Evolutionary conservation across 2,888 invertebrate species (phyloP), one percentile per base, ranked within the genome.

Genomic region (Ochropacha duplaris): DNA sequence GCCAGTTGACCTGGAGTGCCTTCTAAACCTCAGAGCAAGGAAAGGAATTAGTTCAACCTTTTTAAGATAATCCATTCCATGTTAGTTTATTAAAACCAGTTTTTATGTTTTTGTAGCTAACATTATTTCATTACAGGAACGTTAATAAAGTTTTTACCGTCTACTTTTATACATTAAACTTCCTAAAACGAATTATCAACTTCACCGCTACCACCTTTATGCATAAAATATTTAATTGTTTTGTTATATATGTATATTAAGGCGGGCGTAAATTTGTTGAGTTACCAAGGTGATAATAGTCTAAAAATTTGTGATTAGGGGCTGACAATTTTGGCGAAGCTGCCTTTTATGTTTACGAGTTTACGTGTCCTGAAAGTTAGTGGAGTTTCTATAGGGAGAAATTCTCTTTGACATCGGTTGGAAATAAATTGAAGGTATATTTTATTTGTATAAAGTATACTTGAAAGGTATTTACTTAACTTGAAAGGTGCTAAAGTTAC

Each of bases 261-360:
- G 72, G 62, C 72, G 72, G 73, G 78, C 78, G 79, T 77, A 79
- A 73, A 57, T 60, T 54, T 56, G 65, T 65, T 65, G 62, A 64
- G 74, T 72, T 72, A 70, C 76, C 63, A 69, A 65, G 69, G 70
- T 66, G 71, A 75, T 74, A 77, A 83, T 78, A 68, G 73, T 71
- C 73, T 72, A 67, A 79, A 64, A 74, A 75, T 76, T 76, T 73
- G 70, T 71, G 83, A 81, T 83, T 79, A 84, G 74, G 73, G 77
- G 75, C 77, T 79, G 76, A 79, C 78, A 80, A 81, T 79, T 79
- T 76, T 78, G 74, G 77, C 68, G 66, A 76, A 78, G 66, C 75
- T 78, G 75, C 78, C 77, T 84, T 84, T 83, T 81, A 84, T 80
- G 80, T 84, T 83, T 79, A 84, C 78, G 75, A 80, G 78, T 74